A percentile compares a stretch with the other conserved stretches of the same genome.
Conservation (phyloP, 1,140 invertebrate species). For the Diachasmimorpha longicaudata region DNA sequence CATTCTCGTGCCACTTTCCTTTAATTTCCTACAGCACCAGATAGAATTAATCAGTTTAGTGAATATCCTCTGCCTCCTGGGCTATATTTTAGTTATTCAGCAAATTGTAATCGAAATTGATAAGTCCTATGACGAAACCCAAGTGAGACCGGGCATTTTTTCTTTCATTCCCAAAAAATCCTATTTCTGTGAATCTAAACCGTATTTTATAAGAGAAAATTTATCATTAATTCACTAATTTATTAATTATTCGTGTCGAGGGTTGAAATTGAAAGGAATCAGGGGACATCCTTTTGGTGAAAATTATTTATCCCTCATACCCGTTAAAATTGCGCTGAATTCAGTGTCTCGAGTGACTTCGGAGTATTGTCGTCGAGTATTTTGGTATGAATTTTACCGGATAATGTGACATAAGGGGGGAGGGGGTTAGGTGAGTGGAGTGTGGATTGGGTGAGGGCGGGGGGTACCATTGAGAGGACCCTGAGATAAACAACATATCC, state of each 20-base stretch:
- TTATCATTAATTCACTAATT: conserved; percentile 3
- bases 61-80: neutral
- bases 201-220: neutral
- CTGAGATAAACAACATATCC: neutral
- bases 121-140: neutral
- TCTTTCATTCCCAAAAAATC: neutral
- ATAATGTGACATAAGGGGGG: neutral
- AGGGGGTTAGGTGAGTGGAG: no score
- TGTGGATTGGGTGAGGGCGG: no score
- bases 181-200: neutral
- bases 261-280: neutral
- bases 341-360: neutral
- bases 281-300: neutral
- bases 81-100: neutral
- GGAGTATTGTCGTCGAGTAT: conserved; percentile 45
- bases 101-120: neutral
- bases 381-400: neutral
- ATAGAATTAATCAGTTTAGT: neutral
- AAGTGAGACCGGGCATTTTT: neutral
- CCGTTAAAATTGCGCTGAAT: conserved; percentile 20
- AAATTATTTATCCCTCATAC: neutral
- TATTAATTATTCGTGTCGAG: neutral
- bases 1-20: neutral
- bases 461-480: neutral
- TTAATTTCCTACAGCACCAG: neutral